Evolutionary conservation across 2,888 invertebrate species (phyloP).

Genomic region (Ellobium chinense): DNA sequence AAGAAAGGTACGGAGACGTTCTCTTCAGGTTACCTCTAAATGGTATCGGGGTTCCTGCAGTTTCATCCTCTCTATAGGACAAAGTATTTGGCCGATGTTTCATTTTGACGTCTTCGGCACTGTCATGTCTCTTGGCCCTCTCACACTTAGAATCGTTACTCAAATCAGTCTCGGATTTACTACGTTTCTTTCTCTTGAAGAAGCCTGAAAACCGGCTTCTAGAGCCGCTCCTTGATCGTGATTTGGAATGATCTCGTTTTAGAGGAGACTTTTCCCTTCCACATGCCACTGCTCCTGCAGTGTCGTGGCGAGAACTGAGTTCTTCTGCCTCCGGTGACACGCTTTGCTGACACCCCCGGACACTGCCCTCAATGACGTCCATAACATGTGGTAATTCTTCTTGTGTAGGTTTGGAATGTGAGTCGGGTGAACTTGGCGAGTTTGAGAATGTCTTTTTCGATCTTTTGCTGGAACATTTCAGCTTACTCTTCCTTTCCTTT

Average conservation of each 20-base stretch:
- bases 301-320: background rate
- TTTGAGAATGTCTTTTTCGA: background rate
- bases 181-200: slow-evolving; percentile 49
- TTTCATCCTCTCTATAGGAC: background rate
- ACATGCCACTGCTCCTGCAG: background rate
- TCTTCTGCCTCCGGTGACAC: background rate
- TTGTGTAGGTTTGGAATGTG: background rate
- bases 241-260: slow-evolving; percentile 34
- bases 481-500: background rate
- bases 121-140: background rate
- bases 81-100: slow-evolving; percentile 14
- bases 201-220: slow-evolving; percentile 48
- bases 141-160: background rate
- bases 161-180: slow-evolving; percentile 51
- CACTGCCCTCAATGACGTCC: background rate
- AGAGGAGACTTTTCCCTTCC: background rate
- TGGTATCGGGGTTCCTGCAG: background rate
- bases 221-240: slow-evolving; percentile 52
- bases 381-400: background rate
- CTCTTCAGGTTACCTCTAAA: slow-evolving; percentile 23
- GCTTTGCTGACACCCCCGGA: background rate
- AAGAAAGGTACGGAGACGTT: slow-evolving; percentile 40
- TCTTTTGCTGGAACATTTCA: background rate
- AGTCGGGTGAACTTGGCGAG: background rate
- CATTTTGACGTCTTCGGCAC: slow-evolving; percentile 37